Evolutionary conservation across 2,888 invertebrate species (phyloP), one percentile per base, ranked within the genome.

Genomic region (Drosophila nr. fundita): DNA sequence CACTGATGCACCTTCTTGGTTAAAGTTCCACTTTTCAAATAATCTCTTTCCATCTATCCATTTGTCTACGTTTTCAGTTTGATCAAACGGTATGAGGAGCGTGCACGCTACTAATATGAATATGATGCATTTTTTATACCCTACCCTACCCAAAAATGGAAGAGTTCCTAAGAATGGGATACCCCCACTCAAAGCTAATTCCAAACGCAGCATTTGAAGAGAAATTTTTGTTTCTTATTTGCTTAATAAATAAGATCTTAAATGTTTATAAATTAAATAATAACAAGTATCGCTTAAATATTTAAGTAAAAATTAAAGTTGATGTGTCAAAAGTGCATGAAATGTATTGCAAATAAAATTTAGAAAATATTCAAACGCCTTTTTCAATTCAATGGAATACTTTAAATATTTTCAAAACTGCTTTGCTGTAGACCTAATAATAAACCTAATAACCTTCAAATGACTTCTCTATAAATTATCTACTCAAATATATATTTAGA

Each of bases 81-180:
- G 40, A 78, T 84, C 49, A 74, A 81, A n/a, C 70, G 76, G 7
- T 84, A 83, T 55, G 79, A 74, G 15, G 77, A 78, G 53, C 81
- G 76, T 7, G 67, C 72, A 13, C 84, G 89, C 48, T 87, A 87
- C 72, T 87, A 76, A 67, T 53, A 61, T 68, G 15, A 45, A 24
- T 15, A 24, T 60, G 61, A 53, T 13, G 36, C 10, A 29, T 40
- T 36, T 52, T 36, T 72, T 58, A 27, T 42, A 54, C 10, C 54
- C 40, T 24, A 36, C n/a, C 15, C 45, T 24, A 21, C 13, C 36
- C 7, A 13, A 24, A 24, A 29, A n/a, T 58, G 18, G 50, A 48
- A 27, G 18, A 11, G 24, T 49, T 49, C 15, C 21, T 11, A 18
- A 18, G 32, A 21, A 42, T 58, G 48, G 58, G 32, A 45, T 36